Conservation (phyloP, 2,888 invertebrate genomes). For the Exocentrus adspersus region DNA sequence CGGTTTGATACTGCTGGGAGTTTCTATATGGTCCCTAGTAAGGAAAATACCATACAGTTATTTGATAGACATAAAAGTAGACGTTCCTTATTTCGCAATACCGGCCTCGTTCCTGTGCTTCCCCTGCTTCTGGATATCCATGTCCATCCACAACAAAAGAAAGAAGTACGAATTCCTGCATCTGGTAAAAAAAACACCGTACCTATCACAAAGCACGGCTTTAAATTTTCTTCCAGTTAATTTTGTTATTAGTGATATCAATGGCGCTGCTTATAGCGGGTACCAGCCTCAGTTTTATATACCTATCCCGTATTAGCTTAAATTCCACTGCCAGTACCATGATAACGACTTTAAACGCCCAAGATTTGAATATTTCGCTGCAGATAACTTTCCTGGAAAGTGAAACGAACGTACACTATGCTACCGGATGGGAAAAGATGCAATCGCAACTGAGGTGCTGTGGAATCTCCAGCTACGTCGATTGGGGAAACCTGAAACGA, state of each 20-base stretch:
- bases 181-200: slow-evolving; percentile 28
- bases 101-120: slow-evolving; percentile 36
- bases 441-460: slow-evolving; percentile 36
- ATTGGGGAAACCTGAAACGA: slow-evolving; percentile 30
- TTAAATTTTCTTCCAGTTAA: slow-evolving; percentile 32
- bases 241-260: slow-evolving; percentile 31
- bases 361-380: slow-evolving; percentile 31
- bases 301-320: slow-evolving; percentile 12
- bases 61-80: slow-evolving; percentile 35
- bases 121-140: slow-evolving; percentile 37
- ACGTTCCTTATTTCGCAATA: slow-evolving; percentile 38
- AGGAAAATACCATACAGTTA: slow-evolving; percentile 30
- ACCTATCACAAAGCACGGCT: too few species aligned
- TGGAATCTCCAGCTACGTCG: slow-evolving; percentile 28
- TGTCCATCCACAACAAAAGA: slow-evolving; percentile 34
- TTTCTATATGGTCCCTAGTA: slow-evolving; percentile 37
- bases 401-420: slow-evolving; percentile 20
- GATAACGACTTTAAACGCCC: slow-evolving; percentile 20
- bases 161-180: slow-evolving; percentile 30
- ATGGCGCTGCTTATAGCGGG: slow-evolving; percentile 30
- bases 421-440: slow-evolving; percentile 34
- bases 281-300: slow-evolving; percentile 32
- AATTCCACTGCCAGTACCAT: slow-evolving; percentile 14
- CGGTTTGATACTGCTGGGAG: slow-evolving; percentile 32
- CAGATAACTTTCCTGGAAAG: slow-evolving; percentile 27